Evolutionary conservation across 2,113 vertebrate genomes (phyloP).

Genomic region (Pampusana beccarii): DNA sequence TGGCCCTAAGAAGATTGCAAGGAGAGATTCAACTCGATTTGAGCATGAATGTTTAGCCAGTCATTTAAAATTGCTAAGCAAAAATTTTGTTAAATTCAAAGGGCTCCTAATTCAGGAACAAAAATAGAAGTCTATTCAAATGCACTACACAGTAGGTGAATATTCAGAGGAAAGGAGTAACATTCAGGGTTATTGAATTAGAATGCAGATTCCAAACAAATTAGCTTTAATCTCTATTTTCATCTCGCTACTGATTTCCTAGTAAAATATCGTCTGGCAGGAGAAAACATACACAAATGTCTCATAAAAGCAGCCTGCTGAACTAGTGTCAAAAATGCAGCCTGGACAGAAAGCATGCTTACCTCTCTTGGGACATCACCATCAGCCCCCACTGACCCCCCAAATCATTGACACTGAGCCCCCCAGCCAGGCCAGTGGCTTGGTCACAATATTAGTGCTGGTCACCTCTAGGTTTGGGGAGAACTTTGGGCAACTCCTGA

Average conservation of each 20-base stretch:
- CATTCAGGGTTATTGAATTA: slow-evolving; percentile 9
- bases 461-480: neutral
- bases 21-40: neutral
- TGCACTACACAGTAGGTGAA: slow-evolving; percentile 8
- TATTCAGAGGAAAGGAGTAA: neutral
- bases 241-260: neutral
- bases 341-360: neutral
- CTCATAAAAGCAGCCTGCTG: neutral
- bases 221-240: slow-evolving; percentile 9
- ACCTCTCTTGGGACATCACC: neutral
- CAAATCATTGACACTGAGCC: fast-evolving
- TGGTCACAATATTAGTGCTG: fast-evolving
- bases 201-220: neutral
- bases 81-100: slow-evolving; percentile 57
- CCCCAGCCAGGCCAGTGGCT: fast-evolving
- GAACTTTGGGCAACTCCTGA: neutral
- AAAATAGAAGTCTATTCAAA: slow-evolving; percentile 42
- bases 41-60: slow-evolving; percentile 15
- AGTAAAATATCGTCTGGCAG: neutral
- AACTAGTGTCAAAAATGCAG: neutral
- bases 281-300: neutral
- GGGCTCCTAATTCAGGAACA: slow-evolving; percentile 16
- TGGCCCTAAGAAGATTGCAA: slow-evolving; percentile 43
- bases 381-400: neutral
- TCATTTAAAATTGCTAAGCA: slow-evolving; percentile 64